A percentile compares a stretch with the other conserved stretches of the same genome.
These are phyloP conservation scores for Cryptus armator DNA, from an alignment of 2,888 invertebrate species.

Conservation along the genomic window DNA sequence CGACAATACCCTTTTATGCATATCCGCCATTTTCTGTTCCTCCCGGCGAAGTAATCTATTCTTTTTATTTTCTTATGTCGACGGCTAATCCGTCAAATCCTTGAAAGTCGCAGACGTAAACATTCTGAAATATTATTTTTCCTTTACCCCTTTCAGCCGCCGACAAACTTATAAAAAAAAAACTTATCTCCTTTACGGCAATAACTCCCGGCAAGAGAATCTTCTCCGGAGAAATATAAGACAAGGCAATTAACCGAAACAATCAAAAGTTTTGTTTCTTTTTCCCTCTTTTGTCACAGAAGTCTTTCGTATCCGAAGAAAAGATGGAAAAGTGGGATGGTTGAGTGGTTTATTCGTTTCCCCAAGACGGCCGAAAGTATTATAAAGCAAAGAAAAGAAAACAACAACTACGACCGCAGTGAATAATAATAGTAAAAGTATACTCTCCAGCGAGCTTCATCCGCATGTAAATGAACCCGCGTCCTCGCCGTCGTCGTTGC, in stretches of 20 bases:
- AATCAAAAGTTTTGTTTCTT: conserved; percentile 25
- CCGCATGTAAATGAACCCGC: conserved; percentile 63
- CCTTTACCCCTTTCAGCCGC: background rate
- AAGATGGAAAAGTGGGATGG: background rate
- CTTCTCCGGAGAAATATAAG: background rate
- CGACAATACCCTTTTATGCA: background rate
- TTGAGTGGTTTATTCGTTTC: conserved; percentile 13
- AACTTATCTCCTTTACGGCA: conserved; percentile 2
- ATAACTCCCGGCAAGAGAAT: background rate
- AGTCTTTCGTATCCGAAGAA: background rate
- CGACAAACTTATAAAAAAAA: background rate
- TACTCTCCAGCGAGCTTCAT: conserved; percentile 34
- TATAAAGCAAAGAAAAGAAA: background rate
- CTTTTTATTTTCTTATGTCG: background rate
- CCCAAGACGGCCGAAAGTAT: background rate
- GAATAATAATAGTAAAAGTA: conserved; percentile 25
- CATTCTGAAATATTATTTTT: background rate
- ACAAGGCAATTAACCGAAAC: conserved; percentile 28
- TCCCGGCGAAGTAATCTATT: no score
- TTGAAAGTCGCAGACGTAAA: background rate
- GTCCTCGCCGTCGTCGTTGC: conserved; percentile 11
- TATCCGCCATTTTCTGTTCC: no score
- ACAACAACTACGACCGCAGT: background rate
- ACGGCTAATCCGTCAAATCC: conserved; percentile 17
- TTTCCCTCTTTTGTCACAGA: conserved; percentile 10